A percentile compares a stretch with the other conserved stretches of the same genome.
These are phyloP conservation scores for Acrobasis consociella DNA, from an alignment of 2,888 invertebrate species.

Conservation along the genomic window DNA sequence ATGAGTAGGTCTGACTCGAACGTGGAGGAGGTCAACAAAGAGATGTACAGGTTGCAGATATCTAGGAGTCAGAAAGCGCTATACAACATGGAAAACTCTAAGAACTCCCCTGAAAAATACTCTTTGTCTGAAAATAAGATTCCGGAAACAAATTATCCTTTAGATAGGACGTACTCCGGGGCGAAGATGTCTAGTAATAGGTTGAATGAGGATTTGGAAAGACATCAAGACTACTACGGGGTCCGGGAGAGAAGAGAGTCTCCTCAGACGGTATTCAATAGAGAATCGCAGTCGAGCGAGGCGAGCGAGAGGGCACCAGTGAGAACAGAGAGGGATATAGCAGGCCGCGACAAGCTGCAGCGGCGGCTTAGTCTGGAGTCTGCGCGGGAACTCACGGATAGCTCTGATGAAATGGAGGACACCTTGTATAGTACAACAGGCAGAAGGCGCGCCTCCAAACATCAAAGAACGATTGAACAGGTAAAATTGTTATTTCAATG, in stretches of 20 bases:
- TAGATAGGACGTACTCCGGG: conserved; percentile 73
- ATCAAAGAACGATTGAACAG: conserved; percentile 86
- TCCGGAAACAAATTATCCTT: conserved; percentile 73
- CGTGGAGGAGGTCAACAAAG: conserved; percentile 79
- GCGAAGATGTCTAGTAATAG: conserved; percentile 74
- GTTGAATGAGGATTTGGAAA: conserved; percentile 73
- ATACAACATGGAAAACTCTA: conserved; percentile 74
- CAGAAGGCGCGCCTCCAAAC: conserved; percentile 77
- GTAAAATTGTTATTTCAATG: conserved; percentile 48
- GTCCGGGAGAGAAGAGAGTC: conserved; percentile 63
- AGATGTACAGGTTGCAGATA: conserved; percentile 78
- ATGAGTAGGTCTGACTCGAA: conserved; percentile 79
- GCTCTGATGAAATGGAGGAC: conserved; percentile 85
- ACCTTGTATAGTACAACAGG: conserved; percentile 81
- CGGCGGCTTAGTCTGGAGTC: conserved; percentile 88
- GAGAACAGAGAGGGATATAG: conserved; percentile 54
- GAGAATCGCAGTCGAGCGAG: conserved; percentile 69
- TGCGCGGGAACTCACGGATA: conserved; percentile 87
- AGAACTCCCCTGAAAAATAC: conserved; percentile 69
- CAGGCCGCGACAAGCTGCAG: conserved; percentile 74
- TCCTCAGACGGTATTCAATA: conserved; percentile 57
- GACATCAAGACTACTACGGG: conserved; percentile 69
- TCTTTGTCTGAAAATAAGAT: conserved; percentile 63
- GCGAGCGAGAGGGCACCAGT: conserved; percentile 64
- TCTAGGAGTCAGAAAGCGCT: conserved; percentile 77